phyloP scores from a whole-genome alignment of 2,797 vertebrate species.

The Percopsis omiscomaycus region DNA sequence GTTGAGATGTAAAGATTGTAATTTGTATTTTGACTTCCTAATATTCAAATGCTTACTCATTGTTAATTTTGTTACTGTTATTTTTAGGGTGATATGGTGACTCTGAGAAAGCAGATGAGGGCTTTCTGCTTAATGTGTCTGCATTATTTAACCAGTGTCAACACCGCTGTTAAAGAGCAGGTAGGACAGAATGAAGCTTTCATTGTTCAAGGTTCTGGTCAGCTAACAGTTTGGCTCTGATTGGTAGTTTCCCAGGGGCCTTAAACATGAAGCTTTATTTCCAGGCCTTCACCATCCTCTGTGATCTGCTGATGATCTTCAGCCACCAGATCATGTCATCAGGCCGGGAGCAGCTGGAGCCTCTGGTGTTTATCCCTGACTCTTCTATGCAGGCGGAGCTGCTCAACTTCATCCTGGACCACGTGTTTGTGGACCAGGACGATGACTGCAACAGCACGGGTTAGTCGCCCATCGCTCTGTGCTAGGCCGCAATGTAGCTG shows the following conservation, averaged over 20 bases:
- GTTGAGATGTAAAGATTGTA: no score
- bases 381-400: constrained; percentile 93
- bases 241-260: constrained; percentile 3
- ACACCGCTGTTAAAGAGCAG: constrained; percentile 99
- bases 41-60: no score
- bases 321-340: constrained; percentile 98
- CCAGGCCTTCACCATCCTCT: constrained; percentile 97
- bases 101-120: constrained; percentile 97
- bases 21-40: no score
- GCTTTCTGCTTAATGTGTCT: constrained; percentile 99
- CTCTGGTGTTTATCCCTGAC: constrained; percentile 91
- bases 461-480: no score
- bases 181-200: constrained; percentile 64
- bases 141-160: constrained; percentile 98
- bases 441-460: constrained; percentile 91
- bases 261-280: background rate
- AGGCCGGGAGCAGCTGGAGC: constrained; percentile 92
- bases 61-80: background rate
- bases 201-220: background rate
- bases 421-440: constrained; percentile 99
- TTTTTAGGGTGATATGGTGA: constrained; percentile 90
- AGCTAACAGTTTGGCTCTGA: background rate
- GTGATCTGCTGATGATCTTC: constrained; percentile 98
- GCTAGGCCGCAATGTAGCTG: no score
- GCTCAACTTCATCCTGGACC: constrained; percentile 96